Conservation (phyloP, 1,140 invertebrate genomes). For the Trichomalopsis sarcophagae region DNA sequence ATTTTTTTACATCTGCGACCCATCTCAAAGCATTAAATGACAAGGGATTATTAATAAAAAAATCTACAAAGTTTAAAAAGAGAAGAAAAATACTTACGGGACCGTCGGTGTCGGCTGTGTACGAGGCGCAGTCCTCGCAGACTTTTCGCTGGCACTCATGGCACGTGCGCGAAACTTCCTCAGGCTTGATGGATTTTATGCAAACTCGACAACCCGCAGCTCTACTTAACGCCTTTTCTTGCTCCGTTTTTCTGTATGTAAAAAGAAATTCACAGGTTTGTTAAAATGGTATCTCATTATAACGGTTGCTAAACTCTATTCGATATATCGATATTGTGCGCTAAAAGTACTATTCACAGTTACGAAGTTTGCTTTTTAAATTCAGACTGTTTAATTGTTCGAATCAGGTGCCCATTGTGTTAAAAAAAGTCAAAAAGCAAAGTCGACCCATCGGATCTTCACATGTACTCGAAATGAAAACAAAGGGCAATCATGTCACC, state of each 20-base stretch:
- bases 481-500: neutral
- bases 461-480: neutral
- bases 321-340: too few species aligned
- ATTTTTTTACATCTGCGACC: too few species aligned
- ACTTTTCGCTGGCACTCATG: constrained; percentile 91
- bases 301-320: too few species aligned
- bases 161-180: constrained; percentile 89
- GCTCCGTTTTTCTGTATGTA: constrained; percentile 76
- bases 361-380: too few species aligned
- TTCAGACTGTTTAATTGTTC: too few species aligned
- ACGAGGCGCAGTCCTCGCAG: constrained; percentile 93
- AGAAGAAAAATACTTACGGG: constrained; percentile 76
- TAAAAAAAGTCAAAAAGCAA: too few species aligned
- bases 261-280: neutral
- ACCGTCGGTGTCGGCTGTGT: constrained; percentile 87
- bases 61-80: neutral
- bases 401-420: too few species aligned
- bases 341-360: too few species aligned
- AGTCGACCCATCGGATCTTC: too few species aligned
- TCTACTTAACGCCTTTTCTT: constrained; percentile 81
- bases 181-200: constrained; percentile 89
- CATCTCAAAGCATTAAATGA: neutral
- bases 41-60: neutral
- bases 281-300: neutral
- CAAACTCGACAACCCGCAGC: constrained; percentile 89